Base-by-base conservation (phyloP, 1,140 invertebrate genomes). In the Himalopsyche phryganea region DNA sequence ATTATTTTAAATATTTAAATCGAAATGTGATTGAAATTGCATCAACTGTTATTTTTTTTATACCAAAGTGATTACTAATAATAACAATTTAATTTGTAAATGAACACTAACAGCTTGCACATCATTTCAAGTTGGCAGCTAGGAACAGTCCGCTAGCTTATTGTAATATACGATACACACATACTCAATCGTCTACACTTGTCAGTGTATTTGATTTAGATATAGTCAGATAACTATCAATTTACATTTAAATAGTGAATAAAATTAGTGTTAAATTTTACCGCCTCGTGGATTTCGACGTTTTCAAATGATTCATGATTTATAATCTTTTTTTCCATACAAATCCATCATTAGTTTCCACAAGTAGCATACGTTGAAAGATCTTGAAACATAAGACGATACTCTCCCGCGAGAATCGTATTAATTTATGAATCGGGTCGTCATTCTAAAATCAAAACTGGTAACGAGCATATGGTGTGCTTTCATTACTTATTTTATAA, bases 61-160 rank as follows among this genome's bases (percentile, higher is more conserved):
- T 64, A 64, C 62, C 62, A 64, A 64, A 64, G 62, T 60, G 58
- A 64, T 60, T 64, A 64, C 58, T 64, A 64, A 64, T 60, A 48
- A 40, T 63, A 50, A 63, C 56, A 63, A 59, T 55, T 58, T 63
- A 59, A 60, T 63, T 63, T 63, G 56, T 60, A 53, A 60, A 60
- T 6, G 49, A 58, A 58, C 32, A 45, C 42, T 55, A 64, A 60
- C 54, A 59, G 46, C 47, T 55, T 59, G 44, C 48, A 59, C 44
- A 44, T 56, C 45, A 51, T 44, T 46, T 55, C 17, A 55, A 48
- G 42, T 50, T 36, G 62, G 62, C 62, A 64, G 62, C 62, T 64
- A 57, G 53, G 58, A 41, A 40, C 47, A 52, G 55, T 60, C 53
- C 48, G 48, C 60, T 57, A 49, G 54, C 54, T 56, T 61, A 55